Evolutionary conservation across 2,888 invertebrate species (phyloP).

Genomic region (Branchellion lobata): DNA sequence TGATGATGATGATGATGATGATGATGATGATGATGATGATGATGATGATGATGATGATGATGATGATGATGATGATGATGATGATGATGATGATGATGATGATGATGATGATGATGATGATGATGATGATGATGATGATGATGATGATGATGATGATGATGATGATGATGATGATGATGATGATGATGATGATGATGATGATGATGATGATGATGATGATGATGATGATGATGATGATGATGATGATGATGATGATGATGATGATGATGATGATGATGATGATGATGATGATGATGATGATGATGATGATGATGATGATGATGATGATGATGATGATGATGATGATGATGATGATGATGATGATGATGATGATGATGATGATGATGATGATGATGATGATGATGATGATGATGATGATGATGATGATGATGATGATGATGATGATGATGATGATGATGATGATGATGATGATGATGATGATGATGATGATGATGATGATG

Average conservation of each 20-base stretch:
- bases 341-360: constrained; percentile 14
- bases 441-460: neutral
- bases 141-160: constrained; percentile 11
- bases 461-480: neutral
- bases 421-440: constrained; percentile 11
- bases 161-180: constrained; percentile 14
- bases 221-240: constrained; percentile 14
- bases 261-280: constrained; percentile 14
- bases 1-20: constrained; percentile 14
- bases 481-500: constrained; percentile 14
- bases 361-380: constrained; percentile 14
- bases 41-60: constrained; percentile 14
- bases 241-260: constrained; percentile 14
- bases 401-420: constrained; percentile 14
- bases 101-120: constrained; percentile 3
- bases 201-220: constrained; percentile 14
- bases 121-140: neutral
- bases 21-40: constrained; percentile 14
- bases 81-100: constrained; percentile 14
- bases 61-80: constrained; percentile 14
- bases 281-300: constrained; percentile 14
- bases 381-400: constrained; percentile 14
- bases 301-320: constrained; percentile 14
- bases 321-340: constrained; percentile 14
- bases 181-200: constrained; percentile 14